These are phyloP conservation scores for Aromia moschata DNA, from an alignment of 2,888 invertebrate genomes.

Conservation along the genomic window DNA sequence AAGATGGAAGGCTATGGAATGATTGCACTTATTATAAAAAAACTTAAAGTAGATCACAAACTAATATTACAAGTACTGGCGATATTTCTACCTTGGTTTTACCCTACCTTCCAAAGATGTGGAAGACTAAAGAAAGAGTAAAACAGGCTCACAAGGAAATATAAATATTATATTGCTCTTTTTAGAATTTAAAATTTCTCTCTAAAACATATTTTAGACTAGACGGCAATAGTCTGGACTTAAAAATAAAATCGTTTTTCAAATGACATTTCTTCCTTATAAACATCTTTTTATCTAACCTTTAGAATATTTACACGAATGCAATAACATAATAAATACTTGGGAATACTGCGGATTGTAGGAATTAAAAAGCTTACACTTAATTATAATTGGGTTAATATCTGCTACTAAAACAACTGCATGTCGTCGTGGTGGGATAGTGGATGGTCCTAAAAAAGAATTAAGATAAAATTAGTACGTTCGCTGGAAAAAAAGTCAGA, in stretches of 20 bases:
- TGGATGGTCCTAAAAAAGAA: constrained; percentile 61
- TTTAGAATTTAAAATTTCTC: neutral
- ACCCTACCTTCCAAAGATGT: neutral
- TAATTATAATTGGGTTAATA: constrained; percentile 45
- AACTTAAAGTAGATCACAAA: constrained; percentile 22
- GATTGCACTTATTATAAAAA: constrained; percentile 29
- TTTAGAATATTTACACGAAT: constrained; percentile 43
- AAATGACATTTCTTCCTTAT: constrained; percentile 36
- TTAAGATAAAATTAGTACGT: constrained; percentile 33
- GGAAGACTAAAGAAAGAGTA: constrained; percentile 1
- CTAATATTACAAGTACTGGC: constrained; percentile 22
- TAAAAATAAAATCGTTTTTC: constrained; percentile 34
- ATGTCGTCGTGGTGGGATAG: constrained; percentile 56
- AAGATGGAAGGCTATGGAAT: constrained; percentile 21
- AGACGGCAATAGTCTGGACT: constrained; percentile 51
- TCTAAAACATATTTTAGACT: constrained; percentile 49
- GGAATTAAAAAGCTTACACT: constrained; percentile 23
- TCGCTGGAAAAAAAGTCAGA: no score
- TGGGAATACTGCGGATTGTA: constrained; percentile 35
- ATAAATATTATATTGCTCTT: neutral
- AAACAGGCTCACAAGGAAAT: neutral
- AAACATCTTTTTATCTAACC: constrained; percentile 35
- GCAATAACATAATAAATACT: constrained; percentile 38
- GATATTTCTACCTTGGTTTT: neutral
- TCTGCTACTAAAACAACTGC: constrained; percentile 57